phyloP scores from a whole-genome alignment of 2,888 invertebrate genomes.

The Ornithoptera priamus region DNA sequence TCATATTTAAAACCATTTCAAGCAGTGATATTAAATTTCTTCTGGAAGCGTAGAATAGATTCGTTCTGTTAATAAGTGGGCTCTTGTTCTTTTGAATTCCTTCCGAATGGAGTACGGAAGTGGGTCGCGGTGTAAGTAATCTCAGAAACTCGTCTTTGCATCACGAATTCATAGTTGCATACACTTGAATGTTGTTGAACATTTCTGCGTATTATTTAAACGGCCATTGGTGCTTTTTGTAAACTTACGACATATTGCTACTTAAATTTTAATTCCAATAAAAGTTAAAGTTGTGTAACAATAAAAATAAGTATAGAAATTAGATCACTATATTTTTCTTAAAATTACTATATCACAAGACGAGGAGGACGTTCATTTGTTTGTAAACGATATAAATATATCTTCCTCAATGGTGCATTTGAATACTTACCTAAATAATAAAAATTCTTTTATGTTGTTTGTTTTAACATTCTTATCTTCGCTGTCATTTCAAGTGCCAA shows the following conservation, averaged over 20 bases:
- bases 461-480: no score
- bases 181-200: constrained; percentile 5
- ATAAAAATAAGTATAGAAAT: no score
- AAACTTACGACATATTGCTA: neutral
- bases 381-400: no score
- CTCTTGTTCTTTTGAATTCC: constrained; percentile 21
- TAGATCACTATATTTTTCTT: no score
- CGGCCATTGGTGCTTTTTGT: neutral
- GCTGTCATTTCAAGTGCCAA: no score
- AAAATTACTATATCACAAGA: no score
- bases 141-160: constrained; percentile 12
- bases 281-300: no score
- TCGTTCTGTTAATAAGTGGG: constrained; percentile 10
- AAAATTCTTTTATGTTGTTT: no score
- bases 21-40: neutral
- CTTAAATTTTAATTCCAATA: neutral
- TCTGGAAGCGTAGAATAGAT: neutral
- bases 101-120: constrained; percentile 11
- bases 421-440: no score
- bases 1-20: neutral
- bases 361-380: no score
- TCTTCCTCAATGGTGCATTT: no score
- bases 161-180: constrained; percentile 18
- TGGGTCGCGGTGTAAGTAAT: constrained; percentile 21
- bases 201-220: neutral